These are phyloP conservation scores for Hedya salicella DNA, from an alignment of 2,888 invertebrate genomes.

Conservation along the genomic window DNA sequence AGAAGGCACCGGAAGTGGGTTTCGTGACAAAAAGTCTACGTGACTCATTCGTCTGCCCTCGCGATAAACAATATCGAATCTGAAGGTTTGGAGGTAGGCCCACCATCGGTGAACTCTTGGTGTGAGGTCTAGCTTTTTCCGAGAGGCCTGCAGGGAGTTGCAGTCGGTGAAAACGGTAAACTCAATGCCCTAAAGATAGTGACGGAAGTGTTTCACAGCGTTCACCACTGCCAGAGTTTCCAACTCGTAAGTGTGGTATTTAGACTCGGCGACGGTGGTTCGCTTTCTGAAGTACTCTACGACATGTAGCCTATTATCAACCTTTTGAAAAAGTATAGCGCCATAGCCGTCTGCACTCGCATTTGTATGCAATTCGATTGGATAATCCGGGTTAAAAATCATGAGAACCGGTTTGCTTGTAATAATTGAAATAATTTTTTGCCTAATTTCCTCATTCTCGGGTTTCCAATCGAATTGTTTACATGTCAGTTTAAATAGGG, in stretches of 20 bases:
- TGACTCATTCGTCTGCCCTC: constrained; percentile 14
- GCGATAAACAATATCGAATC: constrained; percentile 10
- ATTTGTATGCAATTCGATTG: constrained; percentile 11
- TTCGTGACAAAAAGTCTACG: background rate
- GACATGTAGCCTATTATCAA: background rate
- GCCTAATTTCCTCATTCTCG: constrained; percentile 1
- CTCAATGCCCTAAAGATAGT: no score
- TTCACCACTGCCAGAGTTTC: constrained; percentile 16
- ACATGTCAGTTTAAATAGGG: background rate
- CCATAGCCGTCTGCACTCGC: constrained; percentile 7
- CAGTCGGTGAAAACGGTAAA: constrained; percentile 5
- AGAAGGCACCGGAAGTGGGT: background rate
- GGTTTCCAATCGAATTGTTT: constrained; percentile 12
- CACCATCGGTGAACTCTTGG: constrained; percentile 24
- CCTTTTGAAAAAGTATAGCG: background rate
- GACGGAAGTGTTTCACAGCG: no score
- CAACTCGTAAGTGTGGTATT: constrained; percentile 12
- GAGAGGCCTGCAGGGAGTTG: background rate
- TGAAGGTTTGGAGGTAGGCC: constrained; percentile 8
- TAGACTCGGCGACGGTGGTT: constrained; percentile 10
- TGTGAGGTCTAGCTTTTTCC: background rate
- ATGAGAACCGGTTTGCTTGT: constrained; percentile 8
- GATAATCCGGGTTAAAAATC: background rate
- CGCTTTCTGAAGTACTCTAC: background rate
- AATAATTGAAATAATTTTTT: constrained; percentile 1